These are phyloP conservation scores for Ceratina japonica DNA, from an alignment of 1,140 invertebrate genomes.

Conservation along the genomic window DNA sequence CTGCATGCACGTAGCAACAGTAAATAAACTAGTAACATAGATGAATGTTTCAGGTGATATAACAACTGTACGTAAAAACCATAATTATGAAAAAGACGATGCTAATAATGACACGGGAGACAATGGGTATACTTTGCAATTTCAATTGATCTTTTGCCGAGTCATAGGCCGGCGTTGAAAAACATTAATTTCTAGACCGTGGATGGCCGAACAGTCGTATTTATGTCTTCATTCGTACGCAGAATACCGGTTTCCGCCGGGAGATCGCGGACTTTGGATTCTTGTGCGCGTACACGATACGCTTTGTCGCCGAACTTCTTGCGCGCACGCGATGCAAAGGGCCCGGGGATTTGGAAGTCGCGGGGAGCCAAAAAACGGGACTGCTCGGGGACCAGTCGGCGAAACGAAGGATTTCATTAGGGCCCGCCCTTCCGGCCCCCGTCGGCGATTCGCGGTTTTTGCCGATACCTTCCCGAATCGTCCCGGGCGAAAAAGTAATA, in stretches of 20 bases:
- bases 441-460: slow-evolving; percentile 28
- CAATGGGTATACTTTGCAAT: too few relatives aligned
- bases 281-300: slow-evolving; percentile 23
- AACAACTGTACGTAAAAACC: too few relatives aligned
- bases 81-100: too few relatives aligned
- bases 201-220: slow-evolving; percentile 30
- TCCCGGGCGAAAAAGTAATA: neutral
- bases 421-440: neutral
- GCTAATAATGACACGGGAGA: too few relatives aligned
- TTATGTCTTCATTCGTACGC: slow-evolving; percentile 54
- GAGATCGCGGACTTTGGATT: slow-evolving; percentile 26
- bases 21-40: too few relatives aligned
- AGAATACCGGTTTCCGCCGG: slow-evolving; percentile 36
- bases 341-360: slow-evolving; percentile 31
- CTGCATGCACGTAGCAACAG: too few relatives aligned
- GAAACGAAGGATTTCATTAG: slow-evolving; percentile 41
- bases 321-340: slow-evolving; percentile 15
- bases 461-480: slow-evolving; percentile 8
- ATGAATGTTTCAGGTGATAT: too few relatives aligned
- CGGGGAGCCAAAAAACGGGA: slow-evolving; percentile 5
- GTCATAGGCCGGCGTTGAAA: slow-evolving; percentile 31
- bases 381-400: slow-evolving; percentile 1
- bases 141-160: neutral
- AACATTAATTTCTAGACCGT: slow-evolving; percentile 49
- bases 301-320: slow-evolving; percentile 45